Evolutionary conservation across 2,888 invertebrate species (phyloP).

Genomic region (Nysson spinosus): DNA sequence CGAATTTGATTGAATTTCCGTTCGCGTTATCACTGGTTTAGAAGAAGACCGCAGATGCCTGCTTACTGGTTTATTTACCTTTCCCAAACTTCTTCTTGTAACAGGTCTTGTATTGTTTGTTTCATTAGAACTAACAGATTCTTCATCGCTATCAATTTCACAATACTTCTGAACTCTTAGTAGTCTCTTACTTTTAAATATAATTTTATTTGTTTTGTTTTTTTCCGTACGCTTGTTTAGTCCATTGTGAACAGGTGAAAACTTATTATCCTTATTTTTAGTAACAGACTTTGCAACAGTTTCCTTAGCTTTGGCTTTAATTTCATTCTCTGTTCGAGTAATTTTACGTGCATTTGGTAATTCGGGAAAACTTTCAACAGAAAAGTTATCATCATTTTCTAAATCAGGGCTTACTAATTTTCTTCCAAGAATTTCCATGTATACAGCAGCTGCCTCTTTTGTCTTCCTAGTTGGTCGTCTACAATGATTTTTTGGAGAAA

Average conservation of each 20-base stretch:
- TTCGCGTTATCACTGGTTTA: constrained; percentile 57
- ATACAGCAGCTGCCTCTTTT: constrained; percentile 86
- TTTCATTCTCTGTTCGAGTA: constrained; percentile 81
- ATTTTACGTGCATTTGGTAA: constrained; percentile 82
- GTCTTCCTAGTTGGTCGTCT: constrained; percentile 83
- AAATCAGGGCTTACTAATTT: constrained; percentile 83
- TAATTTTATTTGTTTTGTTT: constrained; percentile 49
- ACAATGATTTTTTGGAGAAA: constrained; percentile 51
- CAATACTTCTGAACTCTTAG: constrained; percentile 67
- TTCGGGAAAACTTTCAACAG: constrained; percentile 84
- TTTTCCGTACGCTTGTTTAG: constrained; percentile 47
- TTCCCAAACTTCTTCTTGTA: constrained; percentile 63
- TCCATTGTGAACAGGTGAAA: constrained; percentile 8
- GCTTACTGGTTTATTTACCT: constrained; percentile 55
- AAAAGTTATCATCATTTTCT: constrained; percentile 82
- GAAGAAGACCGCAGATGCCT: constrained; percentile 67
- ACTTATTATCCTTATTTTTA: constrained; percentile 51
- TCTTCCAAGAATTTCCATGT: constrained; percentile 86
- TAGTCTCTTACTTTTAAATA: constrained; percentile 63
- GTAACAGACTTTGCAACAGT: constrained; percentile 30
- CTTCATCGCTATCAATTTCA: constrained; percentile 71
- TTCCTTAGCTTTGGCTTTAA: constrained; percentile 78
- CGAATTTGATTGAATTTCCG: constrained; percentile 39
- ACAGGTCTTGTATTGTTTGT: constrained; percentile 62
- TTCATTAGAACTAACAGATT: constrained; percentile 68